phyloP scores from a whole-genome alignment of 1,140 invertebrate species.

The Pseudomyrmex cubaensis region DNA sequence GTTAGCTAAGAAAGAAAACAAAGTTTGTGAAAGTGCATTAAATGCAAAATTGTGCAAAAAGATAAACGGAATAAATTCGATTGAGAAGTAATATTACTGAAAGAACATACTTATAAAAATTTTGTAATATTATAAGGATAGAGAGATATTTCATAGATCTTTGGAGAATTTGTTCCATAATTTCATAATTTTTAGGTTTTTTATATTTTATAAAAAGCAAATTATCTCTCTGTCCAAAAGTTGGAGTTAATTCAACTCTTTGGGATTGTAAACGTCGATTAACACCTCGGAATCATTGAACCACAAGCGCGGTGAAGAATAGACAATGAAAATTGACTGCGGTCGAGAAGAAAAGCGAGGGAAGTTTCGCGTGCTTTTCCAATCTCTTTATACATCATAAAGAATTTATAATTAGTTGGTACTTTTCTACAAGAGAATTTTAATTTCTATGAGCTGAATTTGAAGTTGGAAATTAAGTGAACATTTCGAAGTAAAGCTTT shows the following conservation, averaged over 20 bases:
- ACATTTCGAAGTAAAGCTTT: slow-evolving; percentile 26
- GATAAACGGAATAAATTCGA: neutral
- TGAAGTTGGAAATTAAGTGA: slow-evolving; percentile 36
- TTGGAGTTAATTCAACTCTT: slow-evolving; percentile 40
- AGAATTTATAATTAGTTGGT: slow-evolving; percentile 20
- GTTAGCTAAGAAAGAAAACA: neutral
- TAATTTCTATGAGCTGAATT: slow-evolving; percentile 38
- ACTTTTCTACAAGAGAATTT: slow-evolving; percentile 20
- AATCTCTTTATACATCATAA: neutral
- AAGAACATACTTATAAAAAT: too few relatives aligned
- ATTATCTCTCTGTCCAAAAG: slow-evolving; percentile 3
- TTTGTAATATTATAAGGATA: too few relatives aligned
- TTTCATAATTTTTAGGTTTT: neutral
- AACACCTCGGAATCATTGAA: slow-evolving; percentile 22
- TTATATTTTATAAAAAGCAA: slow-evolving; percentile 10
- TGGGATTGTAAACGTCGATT: slow-evolving; percentile 24
- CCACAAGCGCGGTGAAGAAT: neutral
- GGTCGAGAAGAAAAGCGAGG: neutral
- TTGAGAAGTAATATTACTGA: neutral
- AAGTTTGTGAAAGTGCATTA: slow-evolving; percentile 15
- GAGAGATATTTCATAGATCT: neutral
- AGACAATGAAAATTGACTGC: slow-evolving; percentile 22
- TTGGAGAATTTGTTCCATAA: neutral
- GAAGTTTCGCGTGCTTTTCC: neutral
- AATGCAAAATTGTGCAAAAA: neutral